Conservation (phyloP, 1,140 invertebrate species). For the Panagrolaimus sp. region DNA sequence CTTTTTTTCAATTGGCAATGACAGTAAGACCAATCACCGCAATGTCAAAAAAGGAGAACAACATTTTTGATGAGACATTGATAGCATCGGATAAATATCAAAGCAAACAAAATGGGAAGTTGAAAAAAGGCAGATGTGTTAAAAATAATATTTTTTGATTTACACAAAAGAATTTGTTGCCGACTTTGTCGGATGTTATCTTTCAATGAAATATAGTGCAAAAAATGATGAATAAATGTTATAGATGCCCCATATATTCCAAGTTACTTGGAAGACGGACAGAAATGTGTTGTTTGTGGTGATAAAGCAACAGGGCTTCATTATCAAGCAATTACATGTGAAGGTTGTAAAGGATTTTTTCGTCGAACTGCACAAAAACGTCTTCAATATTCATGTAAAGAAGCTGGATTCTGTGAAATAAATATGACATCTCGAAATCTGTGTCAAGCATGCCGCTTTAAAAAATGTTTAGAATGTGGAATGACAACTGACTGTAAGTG, state of each 20-base stretch:
- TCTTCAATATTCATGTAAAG: slow-evolving; percentile 58
- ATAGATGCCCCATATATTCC: slow-evolving; percentile 39
- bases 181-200: too few species aligned
- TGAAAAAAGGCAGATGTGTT: too few species aligned
- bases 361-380: slow-evolving; percentile 59
- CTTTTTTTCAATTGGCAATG: too few species aligned
- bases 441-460: slow-evolving; percentile 59
- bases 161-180: too few species aligned
- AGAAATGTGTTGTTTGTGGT: slow-evolving; percentile 60
- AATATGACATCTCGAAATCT: slow-evolving; percentile 59
- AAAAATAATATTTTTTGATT: too few species aligned
- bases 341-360: slow-evolving; percentile 59
- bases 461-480: slow-evolving; percentile 58
- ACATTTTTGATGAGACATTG: too few species aligned
- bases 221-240: slow-evolving; percentile 10
- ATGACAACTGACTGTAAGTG: slow-evolving; percentile 60
- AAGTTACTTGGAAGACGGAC: slow-evolving; percentile 40
- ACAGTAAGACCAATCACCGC: too few species aligned
- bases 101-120: too few species aligned
- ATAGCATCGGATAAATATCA: too few species aligned
- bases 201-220: too few species aligned
- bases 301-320: slow-evolving; percentile 61
- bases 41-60: too few species aligned
- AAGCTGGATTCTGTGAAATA: slow-evolving; percentile 55
- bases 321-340: slow-evolving; percentile 53